Evolutionary conservation across 2,113 vertebrate genomes (phyloP).

Genomic region (Muscicapa adusta): DNA sequence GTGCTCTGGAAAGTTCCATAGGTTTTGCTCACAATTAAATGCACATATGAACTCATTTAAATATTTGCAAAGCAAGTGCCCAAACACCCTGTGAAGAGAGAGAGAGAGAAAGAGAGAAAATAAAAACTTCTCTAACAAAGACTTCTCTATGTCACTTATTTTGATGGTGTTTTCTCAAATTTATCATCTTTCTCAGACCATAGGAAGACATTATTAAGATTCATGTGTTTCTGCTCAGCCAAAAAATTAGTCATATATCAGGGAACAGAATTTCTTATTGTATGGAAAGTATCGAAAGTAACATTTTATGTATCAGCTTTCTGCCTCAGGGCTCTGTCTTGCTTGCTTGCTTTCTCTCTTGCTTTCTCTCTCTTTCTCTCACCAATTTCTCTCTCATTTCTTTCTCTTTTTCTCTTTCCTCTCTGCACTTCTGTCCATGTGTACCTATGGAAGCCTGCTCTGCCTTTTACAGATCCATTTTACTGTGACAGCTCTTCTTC

Average conservation of each 20-base stretch:
- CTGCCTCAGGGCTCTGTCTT: not conserved
- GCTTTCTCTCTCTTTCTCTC: not conserved
- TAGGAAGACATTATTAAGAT: not conserved
- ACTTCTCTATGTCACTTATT: not conserved
- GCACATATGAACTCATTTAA: not conserved
- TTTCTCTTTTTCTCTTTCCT: not conserved
- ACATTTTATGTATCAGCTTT: not conserved
- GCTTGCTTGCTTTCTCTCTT: fast-evolving
- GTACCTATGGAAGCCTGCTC: not conserved
- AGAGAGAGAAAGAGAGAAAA: not conserved
- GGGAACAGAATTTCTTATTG: not conserved
- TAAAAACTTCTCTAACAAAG: not conserved
- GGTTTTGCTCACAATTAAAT: not conserved
- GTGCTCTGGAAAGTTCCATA: not conserved
- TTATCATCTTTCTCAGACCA: not conserved
- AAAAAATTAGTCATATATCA: not conserved
- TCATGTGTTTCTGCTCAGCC: not conserved
- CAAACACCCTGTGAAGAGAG: not conserved
- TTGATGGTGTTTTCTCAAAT: not conserved
- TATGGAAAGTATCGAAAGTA: not conserved
- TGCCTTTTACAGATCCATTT: slow-evolving; percentile 2
- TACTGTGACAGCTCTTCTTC: not conserved
- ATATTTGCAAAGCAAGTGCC: not conserved
- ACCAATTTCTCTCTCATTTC: not conserved
- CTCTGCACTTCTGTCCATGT: not conserved